Percentiles rank a stretch among this genome's conserved stretches.
These are phyloP conservation scores for Scaptomyza graminum DNA, from an alignment of 1,140 invertebrate species.

Conservation along the genomic window DNA sequence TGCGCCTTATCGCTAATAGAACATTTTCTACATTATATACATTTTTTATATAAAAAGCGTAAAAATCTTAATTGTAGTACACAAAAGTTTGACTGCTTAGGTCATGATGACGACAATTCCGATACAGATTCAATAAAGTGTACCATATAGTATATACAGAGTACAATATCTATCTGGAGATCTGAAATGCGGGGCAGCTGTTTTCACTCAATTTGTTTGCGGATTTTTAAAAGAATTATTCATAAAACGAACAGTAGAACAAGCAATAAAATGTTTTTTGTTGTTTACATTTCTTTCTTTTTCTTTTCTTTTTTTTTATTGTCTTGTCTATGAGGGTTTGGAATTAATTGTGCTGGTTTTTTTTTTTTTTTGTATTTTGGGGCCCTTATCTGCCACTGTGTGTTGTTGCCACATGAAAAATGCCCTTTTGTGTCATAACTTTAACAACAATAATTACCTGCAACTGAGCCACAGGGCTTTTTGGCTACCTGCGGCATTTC, in stretches of 20 bases:
- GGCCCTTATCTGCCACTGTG: constrained; percentile 16
- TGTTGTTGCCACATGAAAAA: constrained; percentile 49
- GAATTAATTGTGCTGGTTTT: constrained; percentile 41
- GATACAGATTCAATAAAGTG: constrained; percentile 27
- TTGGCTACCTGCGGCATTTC: constrained; percentile 45
- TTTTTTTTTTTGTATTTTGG: constrained; percentile 6
- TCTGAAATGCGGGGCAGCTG: constrained; percentile 35
- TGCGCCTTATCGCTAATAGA: constrained; percentile 29
- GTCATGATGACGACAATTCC: constrained; percentile 42
- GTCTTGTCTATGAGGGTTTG: constrained; percentile 36
- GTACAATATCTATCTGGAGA: background rate
- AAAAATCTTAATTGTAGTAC: constrained; percentile 48
- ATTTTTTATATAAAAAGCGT: constrained; percentile 25
- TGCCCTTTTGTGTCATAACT: constrained; percentile 65
- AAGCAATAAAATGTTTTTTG: constrained; percentile 1
- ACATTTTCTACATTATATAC: constrained; percentile 23
- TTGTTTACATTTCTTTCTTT: background rate
- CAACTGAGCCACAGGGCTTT: constrained; percentile 35
- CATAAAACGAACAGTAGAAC: constrained; percentile 20
- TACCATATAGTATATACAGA: background rate
- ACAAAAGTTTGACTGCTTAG: constrained; percentile 17
- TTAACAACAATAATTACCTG: constrained; percentile 37
- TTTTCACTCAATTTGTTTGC: constrained; percentile 45
- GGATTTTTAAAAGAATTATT: constrained; percentile 32
- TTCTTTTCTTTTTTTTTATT: background rate